phyloP scores from a whole-genome alignment of 2,888 invertebrate species.

The Drosophila ustulata region DNA sequence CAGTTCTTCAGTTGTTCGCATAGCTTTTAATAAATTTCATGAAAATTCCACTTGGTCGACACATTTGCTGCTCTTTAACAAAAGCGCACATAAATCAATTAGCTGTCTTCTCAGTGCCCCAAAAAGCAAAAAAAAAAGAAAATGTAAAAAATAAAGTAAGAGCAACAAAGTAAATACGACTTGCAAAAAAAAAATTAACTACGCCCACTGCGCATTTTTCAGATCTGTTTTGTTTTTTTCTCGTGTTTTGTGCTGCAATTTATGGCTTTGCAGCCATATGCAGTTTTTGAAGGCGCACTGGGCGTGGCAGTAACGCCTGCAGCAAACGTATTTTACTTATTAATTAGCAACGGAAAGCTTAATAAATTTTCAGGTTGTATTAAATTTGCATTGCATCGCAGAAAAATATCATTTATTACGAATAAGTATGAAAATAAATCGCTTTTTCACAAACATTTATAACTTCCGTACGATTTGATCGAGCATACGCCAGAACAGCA shows the following conservation, averaged over 20 bases:
- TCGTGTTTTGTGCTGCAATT: conserved; percentile 53
- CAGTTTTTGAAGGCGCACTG: conserved; percentile 35
- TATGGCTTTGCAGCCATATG: conserved; percentile 65
- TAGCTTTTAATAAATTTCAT: conserved; percentile 57
- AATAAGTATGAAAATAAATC: conserved; percentile 49
- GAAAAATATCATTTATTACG: conserved; percentile 47
- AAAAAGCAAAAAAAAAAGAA: conserved; percentile 32
- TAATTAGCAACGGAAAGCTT: conserved; percentile 71
- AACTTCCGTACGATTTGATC: conserved; percentile 66
- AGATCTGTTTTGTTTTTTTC: conserved; percentile 34
- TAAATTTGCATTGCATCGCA: conserved; percentile 63
- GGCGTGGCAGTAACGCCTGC: conserved; percentile 63
- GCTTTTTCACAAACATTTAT: conserved; percentile 73
- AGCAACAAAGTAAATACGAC: conserved; percentile 75
- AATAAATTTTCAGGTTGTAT: conserved; percentile 64
- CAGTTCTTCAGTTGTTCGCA: conserved; percentile 32
- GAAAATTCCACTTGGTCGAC: conserved; percentile 67
- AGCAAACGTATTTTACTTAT: conserved; percentile 68
- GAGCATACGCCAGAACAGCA: conserved; percentile 19
- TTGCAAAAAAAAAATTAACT: conserved; percentile 69
- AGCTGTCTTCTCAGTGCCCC: conserved; percentile 59
- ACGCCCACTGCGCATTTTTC: conserved; percentile 72
- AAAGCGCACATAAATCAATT: conserved; percentile 79
- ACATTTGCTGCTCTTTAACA: conserved; percentile 73
- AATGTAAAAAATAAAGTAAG: conserved; percentile 37